These are phyloP conservation scores for Dipus sagitta DNA, from an alignment of 2,797 vertebrate species.

Conservation along the genomic window DNA sequence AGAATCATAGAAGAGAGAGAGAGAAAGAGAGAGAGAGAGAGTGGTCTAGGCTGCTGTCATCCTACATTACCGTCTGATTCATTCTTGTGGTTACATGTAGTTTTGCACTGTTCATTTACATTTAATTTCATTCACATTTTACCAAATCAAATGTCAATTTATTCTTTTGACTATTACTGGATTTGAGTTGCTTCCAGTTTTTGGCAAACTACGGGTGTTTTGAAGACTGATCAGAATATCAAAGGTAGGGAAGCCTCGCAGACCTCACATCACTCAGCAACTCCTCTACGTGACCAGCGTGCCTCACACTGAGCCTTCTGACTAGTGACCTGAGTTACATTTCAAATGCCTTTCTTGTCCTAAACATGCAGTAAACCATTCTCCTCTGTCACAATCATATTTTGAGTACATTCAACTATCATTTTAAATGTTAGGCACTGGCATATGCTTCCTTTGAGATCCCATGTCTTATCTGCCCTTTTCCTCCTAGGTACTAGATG, in stretches of 20 bases:
- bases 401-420: not conserved
- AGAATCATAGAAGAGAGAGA: not conserved
- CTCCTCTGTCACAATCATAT: not conserved
- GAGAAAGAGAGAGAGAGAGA: no score
- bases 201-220: not conserved
- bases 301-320: not conserved
- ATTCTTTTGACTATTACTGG: not conserved
- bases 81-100: not conserved
- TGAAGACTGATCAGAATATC: not conserved
- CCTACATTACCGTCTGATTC: not conserved
- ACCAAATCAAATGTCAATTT: not conserved
- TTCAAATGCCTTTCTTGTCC: not conserved
- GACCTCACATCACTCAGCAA: not conserved
- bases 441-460: not conserved
- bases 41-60: not conserved
- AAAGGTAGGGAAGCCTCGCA: not conserved
- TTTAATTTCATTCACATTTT: not conserved
- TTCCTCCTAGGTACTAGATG: not conserved
- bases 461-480: not conserved
- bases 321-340: not conserved
- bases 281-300: not conserved
- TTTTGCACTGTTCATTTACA: conserved; percentile 37
- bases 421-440: not conserved
- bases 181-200: not conserved
- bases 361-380: not conserved